Base-by-base conservation (phyloP, 2,113 vertebrate species). In the Petrocephalus zakoni region DNA sequence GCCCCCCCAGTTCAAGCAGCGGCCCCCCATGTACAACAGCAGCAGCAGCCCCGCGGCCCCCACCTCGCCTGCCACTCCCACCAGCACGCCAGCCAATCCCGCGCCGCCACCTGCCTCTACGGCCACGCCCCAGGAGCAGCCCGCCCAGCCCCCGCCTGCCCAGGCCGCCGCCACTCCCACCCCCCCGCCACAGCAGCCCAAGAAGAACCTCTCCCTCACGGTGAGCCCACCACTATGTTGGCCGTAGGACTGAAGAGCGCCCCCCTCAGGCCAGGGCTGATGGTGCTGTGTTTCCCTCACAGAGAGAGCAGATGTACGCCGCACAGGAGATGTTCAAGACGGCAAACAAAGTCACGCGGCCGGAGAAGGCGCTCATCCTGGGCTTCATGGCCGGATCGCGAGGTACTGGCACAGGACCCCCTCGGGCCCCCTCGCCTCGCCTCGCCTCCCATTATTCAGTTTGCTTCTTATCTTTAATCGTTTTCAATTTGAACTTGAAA, bases 321-420 rank as follows among this genome's bases (percentile, higher is more conserved):
- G 98, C 98, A 1, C 98, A 98, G 93, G 98, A 99, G 94, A 99
- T 99, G 98, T 99, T 99, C 96, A 99, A 99, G 95, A 99, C 98
- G 0, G 98, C 98, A 93, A 99, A 99, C 96, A 99, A 99, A 92
- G 97, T 99, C 87, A 99, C 98, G 0, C 96, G 97, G 90, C 97
- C 98, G 0, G 98, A 99, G 94, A 99, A 99, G 92, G 97, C 98
- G 29, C 97, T 99, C 75, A 99, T 99, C 88, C 95, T 99, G 93
- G 98, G 98, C 90, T 99, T 99, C 95, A 99, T 99, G 98, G 98
- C 98, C 1, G 98, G 98, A 94, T 98, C 97, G 64, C 96, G 98
- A 98, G 98, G 98, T 96, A 96, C 6, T 34, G 21, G 0, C 6
- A 13, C n/a, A n/a, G n/a, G n/a, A n/a, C n/a, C n/a, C n/a, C 25